Evolutionary conservation across 2,888 invertebrate genomes (phyloP), one percentile per base, ranked within the genome.

Genomic region (Drosophila merina): DNA sequence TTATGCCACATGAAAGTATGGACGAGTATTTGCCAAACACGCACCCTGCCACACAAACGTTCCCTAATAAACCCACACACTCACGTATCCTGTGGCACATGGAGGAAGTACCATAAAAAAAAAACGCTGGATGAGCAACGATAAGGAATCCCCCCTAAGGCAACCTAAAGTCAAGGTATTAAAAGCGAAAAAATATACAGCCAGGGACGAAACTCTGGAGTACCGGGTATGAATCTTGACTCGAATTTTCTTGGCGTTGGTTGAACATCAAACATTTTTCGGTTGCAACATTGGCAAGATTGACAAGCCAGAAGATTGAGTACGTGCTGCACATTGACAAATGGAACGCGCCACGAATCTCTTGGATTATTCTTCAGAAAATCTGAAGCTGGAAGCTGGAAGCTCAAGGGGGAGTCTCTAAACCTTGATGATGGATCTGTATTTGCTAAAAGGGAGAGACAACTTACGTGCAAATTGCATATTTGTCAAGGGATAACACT

Each of bases 271-370:
- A 57, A 47, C 54, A 67, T 68, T 74, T 71, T 73, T 57, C 44
- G 78, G 72, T 56, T 66, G 76, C 87, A 86, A 81, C 81, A 82
- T 82, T 77, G 83, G 80, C 79, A 81, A 83, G 76, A 83, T 84
- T 88, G 84, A 88, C 88, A 84, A 72, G 76, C 73, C 86, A 74
- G 84, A 84, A 84, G 88, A 84, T 84, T 88, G 88, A 84, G 86
- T 88, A 84, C 84, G 84, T 84, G 84, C 80, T 73, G 72, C 84
- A 85, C 73, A 75, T 87, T 85, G 83, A 82, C 88, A 86, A 86
- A 84, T 88, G 83, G 72, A 79, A 74, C 75, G 68, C 75, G 55
- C 55, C 45, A 55, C 60, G 52, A 52, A 57, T 57, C 55, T 38
- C 48, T 56, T 25, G 63, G 28, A 66, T 66, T 55, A 67, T 54